phyloP scores from a whole-genome alignment of 2,113 vertebrate genomes.

The Propithecus coquereli region DNA sequence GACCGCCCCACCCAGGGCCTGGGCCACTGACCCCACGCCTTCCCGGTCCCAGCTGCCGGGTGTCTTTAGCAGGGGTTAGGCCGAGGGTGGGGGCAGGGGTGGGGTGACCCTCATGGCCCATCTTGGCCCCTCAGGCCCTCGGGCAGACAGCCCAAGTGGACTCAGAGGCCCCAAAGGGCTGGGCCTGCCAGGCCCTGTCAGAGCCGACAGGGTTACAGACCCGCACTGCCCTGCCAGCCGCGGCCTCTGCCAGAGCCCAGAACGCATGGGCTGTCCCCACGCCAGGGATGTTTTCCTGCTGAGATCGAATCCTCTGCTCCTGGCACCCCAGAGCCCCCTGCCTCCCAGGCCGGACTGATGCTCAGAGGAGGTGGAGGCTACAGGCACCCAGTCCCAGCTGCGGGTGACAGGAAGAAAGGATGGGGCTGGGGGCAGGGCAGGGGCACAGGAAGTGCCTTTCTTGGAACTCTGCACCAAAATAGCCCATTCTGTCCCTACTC shows the following conservation, averaged over 20 bases:
- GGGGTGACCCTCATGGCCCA: not conserved
- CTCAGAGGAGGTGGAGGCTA: not conserved
- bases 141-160: not conserved
- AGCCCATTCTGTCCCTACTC: conserved; percentile 31
- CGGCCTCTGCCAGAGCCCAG: conserved; percentile 17
- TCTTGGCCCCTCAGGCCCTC: not conserved
- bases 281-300: conserved; percentile 17
- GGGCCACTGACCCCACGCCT: not conserved
- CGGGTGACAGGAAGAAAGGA: conserved; percentile 54
- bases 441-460: conserved; percentile 70
- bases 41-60: conserved; percentile 42
- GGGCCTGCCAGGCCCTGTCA: not conserved
- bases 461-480: conserved; percentile 70
- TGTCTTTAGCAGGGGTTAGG: conserved; percentile 53
- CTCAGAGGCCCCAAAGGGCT: not conserved
- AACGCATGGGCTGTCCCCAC: not conserved
- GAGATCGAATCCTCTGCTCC: not conserved
- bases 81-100: not conserved
- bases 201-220: conserved; percentile 32
- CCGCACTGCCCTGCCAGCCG: not conserved
- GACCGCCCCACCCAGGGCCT: not conserved
- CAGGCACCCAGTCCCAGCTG: not conserved
- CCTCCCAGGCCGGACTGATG: not conserved
- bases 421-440: not conserved
- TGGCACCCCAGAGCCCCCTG: not conserved